A percentile compares a stretch with the other conserved stretches of the same genome.
phyloP scores from a whole-genome alignment of 2,113 vertebrate species.

The Istiophorus platypterus region DNA sequence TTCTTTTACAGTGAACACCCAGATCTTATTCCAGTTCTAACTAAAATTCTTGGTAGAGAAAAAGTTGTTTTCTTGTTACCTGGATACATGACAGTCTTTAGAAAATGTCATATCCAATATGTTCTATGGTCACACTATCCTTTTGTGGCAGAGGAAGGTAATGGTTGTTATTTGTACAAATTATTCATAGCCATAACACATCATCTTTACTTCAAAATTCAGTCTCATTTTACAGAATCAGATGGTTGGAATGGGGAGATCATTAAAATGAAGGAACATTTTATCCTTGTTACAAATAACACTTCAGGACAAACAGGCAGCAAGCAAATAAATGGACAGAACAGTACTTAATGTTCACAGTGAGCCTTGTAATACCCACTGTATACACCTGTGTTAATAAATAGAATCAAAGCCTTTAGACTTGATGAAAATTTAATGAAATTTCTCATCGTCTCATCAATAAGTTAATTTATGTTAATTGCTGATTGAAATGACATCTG shows the following conservation, averaged over 20 bases:
- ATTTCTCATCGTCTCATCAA: constrained; percentile 7
- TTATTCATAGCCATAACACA: constrained; percentile 17
- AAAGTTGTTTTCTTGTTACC: constrained; percentile 15
- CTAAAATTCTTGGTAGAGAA: not conserved
- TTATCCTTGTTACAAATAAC: constrained; percentile 45
- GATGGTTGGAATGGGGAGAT: constrained; percentile 17
- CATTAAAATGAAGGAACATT: constrained; percentile 29
- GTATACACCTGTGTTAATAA: constrained; percentile 32
- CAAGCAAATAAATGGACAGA: constrained; percentile 15
- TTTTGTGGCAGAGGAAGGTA: constrained; percentile 4
- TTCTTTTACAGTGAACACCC: constrained; percentile 14
- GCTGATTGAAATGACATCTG: constrained; percentile 8
- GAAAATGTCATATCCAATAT: constrained; percentile 21
- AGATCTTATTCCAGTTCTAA: constrained; percentile 23
- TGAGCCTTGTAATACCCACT: constrained; percentile 3
- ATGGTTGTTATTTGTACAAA: constrained; percentile 13
- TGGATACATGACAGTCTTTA: constrained; percentile 5
- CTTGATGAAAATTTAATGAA: constrained; percentile 28
- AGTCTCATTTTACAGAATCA: constrained; percentile 29
- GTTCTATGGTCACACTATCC: not conserved
- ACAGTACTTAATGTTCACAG: constrained; percentile 29
- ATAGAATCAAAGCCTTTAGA: constrained; percentile 13
- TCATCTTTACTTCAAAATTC: constrained; percentile 1
- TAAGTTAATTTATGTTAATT: constrained; percentile 36
- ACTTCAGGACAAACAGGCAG: constrained; percentile 30